Conservation (phyloP, 2,888 invertebrate genomes). For the Itoplectis maculator region DNA sequence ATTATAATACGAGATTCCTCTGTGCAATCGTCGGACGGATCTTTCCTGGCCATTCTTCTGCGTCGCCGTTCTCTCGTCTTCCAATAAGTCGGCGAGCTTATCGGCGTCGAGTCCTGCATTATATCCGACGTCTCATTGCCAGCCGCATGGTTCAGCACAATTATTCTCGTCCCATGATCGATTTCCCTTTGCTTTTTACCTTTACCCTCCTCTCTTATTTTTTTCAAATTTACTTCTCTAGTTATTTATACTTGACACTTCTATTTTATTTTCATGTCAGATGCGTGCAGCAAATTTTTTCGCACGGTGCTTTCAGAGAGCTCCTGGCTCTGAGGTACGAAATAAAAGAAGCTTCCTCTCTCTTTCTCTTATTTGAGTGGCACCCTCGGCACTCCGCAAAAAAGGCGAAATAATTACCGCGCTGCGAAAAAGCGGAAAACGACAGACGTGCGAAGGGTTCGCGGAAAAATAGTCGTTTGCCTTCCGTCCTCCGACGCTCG, state of each 20-base stretch:
- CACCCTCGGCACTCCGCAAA: not conserved
- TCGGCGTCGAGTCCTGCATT: constrained; percentile 22
- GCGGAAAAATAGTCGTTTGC: constrained; percentile 42
- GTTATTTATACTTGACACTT: too few species aligned
- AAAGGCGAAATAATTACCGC: constrained; percentile 34
- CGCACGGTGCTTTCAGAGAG: too few species aligned
- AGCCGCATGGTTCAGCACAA: not conserved
- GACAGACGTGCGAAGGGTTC: constrained; percentile 17
- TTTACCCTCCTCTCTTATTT: too few species aligned
- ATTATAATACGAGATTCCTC: constrained; percentile 72
- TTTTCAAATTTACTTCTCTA: too few species aligned
- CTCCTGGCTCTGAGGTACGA: too few species aligned
- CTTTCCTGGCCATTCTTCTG: constrained; percentile 39
- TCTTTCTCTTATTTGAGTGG: not conserved
- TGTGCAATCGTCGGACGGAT: too few species aligned
- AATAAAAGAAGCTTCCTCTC: too few species aligned
- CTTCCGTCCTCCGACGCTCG: not conserved
- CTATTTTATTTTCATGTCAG: too few species aligned
- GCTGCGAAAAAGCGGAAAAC: constrained; percentile 26
- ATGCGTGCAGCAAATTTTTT: too few species aligned
- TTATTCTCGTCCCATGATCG: constrained; percentile 8
- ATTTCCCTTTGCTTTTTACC: too few species aligned
- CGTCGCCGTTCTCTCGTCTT: constrained; percentile 19
- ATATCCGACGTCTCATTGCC: constrained; percentile 14
- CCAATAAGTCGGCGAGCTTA: constrained; percentile 13